phyloP scores from a whole-genome alignment of 1,140 invertebrate genomes.

The Panonychus citri region DNA sequence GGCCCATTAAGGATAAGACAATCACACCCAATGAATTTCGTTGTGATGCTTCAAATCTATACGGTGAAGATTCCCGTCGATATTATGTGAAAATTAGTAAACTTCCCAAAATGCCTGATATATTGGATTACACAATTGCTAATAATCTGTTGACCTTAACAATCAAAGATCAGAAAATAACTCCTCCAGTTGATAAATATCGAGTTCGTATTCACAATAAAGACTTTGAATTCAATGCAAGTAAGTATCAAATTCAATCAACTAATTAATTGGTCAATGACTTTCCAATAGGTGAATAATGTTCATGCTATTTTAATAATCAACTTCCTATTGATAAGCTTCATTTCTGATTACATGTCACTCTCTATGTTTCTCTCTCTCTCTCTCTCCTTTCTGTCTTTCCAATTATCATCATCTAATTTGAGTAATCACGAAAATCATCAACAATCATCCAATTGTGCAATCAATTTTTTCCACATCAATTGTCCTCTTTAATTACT shows the following conservation, averaged over 20 bases:
- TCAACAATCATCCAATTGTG: too few relatives aligned
- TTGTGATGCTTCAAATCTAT: neutral
- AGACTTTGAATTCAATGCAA: slow-evolving; percentile 4
- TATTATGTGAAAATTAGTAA: neutral
- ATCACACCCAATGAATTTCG: neutral
- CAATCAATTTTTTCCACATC: too few relatives aligned
- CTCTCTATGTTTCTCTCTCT: too few relatives aligned
- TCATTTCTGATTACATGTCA: too few relatives aligned
- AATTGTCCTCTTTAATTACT: too few relatives aligned
- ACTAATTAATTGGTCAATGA: too few relatives aligned
- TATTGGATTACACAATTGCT: neutral
- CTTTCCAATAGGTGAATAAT: neutral
- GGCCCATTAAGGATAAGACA: too few relatives aligned
- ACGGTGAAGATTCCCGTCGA: neutral
- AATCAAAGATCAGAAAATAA: slow-evolving; percentile 1
- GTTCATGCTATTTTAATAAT: too few relatives aligned
- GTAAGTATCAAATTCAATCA: neutral
- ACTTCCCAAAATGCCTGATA: neutral
- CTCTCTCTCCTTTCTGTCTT: too few relatives aligned
- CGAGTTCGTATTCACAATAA: slow-evolving; percentile 3
- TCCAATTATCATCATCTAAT: too few relatives aligned
- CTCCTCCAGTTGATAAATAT: slow-evolving; percentile 8
- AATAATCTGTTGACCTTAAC: neutral
- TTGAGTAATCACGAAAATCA: too few relatives aligned
- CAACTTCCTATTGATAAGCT: too few relatives aligned